Conservation (phyloP, 2,888 invertebrate genomes). For the Tinea pellionella region DNA sequence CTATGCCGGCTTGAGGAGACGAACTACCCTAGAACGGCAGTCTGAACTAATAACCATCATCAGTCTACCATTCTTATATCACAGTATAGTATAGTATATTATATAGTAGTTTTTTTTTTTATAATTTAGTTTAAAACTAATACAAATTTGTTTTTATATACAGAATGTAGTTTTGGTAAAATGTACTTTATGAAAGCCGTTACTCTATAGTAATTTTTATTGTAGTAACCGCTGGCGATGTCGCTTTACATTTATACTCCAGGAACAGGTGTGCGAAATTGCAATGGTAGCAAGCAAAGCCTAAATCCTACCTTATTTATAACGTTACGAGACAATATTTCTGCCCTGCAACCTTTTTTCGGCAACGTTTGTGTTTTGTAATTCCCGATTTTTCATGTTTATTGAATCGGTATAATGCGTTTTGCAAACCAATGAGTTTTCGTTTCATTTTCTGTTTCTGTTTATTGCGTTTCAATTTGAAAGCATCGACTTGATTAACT, state of each 20-base stretch:
- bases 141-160: too few species aligned
- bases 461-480: constrained; percentile 1
- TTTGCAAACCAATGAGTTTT: constrained; percentile 10
- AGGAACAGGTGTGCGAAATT: constrained; percentile 11
- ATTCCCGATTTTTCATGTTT: constrained; percentile 13
- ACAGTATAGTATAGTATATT: too few species aligned
- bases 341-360: constrained; percentile 9
- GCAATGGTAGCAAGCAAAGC: constrained; percentile 8
- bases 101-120: too few species aligned
- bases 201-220: constrained; percentile 5
- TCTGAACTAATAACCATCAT: too few species aligned
- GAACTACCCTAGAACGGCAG: too few species aligned
- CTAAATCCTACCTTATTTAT: constrained; percentile 12
- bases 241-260: constrained; percentile 7
- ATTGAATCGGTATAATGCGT: constrained; percentile 11
- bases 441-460: constrained; percentile 8
- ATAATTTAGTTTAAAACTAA: too few species aligned
- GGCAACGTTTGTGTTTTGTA: constrained; percentile 5
- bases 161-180: too few species aligned
- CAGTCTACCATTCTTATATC: too few species aligned
- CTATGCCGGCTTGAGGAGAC: too few species aligned
- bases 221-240: not conserved
- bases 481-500: constrained; percentile 1
- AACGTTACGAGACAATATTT: constrained; percentile 11
- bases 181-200: constrained; percentile 1